A percentile compares a stretch with the other conserved stretches of the same genome.
Evolutionary conservation across 2,113 vertebrate species (phyloP).

Genomic region (zebrafish (Danio rerio)): GRCz12tu NC_133178.1:33827501-33828000

Average conservation of each 20-base stretch:
- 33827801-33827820: constrained; percentile 90
- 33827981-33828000: not conserved
- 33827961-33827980: not conserved
- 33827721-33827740: not conserved
- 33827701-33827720: not conserved
- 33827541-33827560: constrained; percentile 19
- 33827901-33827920: constrained; percentile 65
- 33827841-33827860: constrained; percentile 92
- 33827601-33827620: not conserved
- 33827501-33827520: constrained; percentile 35
- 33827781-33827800: constrained; percentile 17
- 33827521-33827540: constrained; percentile 32
- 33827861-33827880: constrained; percentile 91
- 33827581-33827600: constrained; percentile 27
- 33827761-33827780: not conserved
- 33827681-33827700: not conserved
- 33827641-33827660: constrained; percentile 11
- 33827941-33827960: not conserved
- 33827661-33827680: not conserved
- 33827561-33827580: constrained; percentile 16
- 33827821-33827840: constrained; percentile 96
- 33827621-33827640: not conserved
- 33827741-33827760: not conserved
- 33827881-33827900: constrained; percentile 93
- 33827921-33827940: not conserved